A percentile compares a stretch with the other conserved stretches of the same genome.
Evolutionary conservation across 2,888 invertebrate genomes (phyloP).

Genomic region (Chloromyia formosa): DNA sequence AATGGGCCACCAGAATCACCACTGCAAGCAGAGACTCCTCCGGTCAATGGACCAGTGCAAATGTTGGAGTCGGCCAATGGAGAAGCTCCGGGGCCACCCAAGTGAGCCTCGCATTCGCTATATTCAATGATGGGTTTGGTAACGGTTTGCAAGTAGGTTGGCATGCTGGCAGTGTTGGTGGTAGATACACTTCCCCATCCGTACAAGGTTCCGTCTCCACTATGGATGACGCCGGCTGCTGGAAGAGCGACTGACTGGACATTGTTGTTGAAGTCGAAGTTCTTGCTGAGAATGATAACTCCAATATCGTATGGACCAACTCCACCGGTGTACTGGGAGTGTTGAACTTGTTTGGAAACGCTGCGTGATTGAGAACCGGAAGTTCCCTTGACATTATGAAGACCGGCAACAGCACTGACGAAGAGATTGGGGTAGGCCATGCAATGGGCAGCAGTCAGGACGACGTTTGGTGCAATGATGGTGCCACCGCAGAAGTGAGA

Average conservation of each 20-base stretch:
- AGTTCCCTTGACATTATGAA: slow-evolving; percentile 57
- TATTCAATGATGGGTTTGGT: slow-evolving; percentile 56
- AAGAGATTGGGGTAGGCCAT: slow-evolving; percentile 46
- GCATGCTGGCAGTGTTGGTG: slow-evolving; percentile 49
- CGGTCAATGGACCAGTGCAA: slow-evolving; percentile 64
- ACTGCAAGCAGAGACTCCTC: slow-evolving; percentile 64
- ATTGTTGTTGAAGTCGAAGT: slow-evolving; percentile 56
- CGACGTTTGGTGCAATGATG: slow-evolving; percentile 60
- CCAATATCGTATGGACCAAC: slow-evolving; percentile 68
- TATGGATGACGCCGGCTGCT: slow-evolving; percentile 53
- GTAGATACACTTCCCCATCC: slow-evolving; percentile 63
- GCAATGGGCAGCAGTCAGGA: slow-evolving; percentile 64
- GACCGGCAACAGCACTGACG: slow-evolving; percentile 60
- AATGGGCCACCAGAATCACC: slow-evolving; percentile 63
- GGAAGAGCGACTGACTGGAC: slow-evolving; percentile 62
- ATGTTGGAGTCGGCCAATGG: slow-evolving; percentile 59
- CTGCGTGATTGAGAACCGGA: slow-evolving; percentile 55
- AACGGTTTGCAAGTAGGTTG: slow-evolving; percentile 58
- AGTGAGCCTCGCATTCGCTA: slow-evolving; percentile 52
- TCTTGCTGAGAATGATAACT: slow-evolving; percentile 59
- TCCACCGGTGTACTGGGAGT: slow-evolving; percentile 58
- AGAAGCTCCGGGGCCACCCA: slow-evolving; percentile 53
- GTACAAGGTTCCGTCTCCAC: slow-evolving; percentile 59
- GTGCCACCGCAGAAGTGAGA: slow-evolving; percentile 65
- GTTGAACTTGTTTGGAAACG: slow-evolving; percentile 57